A percentile compares a stretch with the other conserved stretches of the same genome.
phyloP scores from a whole-genome alignment of 2,113 vertebrate genomes.

The Thermophis baileyi region DNA sequence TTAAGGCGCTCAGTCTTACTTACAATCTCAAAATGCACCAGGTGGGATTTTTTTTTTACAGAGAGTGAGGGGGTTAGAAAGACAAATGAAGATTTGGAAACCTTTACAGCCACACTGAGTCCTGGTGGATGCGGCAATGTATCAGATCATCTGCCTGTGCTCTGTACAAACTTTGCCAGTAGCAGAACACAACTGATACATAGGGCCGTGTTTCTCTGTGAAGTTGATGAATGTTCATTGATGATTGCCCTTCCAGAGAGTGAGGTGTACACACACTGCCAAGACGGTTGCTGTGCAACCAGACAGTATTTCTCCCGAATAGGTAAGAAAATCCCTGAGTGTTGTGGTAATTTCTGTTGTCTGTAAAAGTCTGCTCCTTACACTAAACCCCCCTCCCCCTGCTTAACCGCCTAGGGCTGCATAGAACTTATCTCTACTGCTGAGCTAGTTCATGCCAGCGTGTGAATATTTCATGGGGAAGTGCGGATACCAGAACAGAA shows the following conservation, averaged over 20 bases:
- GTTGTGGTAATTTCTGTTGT: slow-evolving; percentile 17
- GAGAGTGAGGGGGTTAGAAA: not conserved
- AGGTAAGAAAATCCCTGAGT: not conserved
- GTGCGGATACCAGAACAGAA: slow-evolving; percentile 3
- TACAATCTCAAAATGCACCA: slow-evolving; percentile 6
- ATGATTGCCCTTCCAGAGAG: not conserved
- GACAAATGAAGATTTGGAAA: not conserved
- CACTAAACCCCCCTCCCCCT: not conserved
- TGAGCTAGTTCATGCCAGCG: not conserved
- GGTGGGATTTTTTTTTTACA: not conserved
- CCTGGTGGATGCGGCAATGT: not conserved
- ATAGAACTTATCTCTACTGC: slow-evolving; percentile 2
- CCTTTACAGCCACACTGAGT: not conserved
- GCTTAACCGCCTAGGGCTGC: slow-evolving; percentile 12
- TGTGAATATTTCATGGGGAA: not conserved
- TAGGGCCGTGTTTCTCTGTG: not conserved
- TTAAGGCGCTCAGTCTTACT: not conserved
- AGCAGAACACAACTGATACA: slow-evolving; percentile 1
- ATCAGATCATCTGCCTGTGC: not conserved
- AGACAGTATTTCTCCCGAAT: slow-evolving; percentile 2
- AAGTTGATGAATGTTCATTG: slow-evolving; percentile 16
- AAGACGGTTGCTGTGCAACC: not conserved
- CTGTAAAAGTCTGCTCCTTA: slow-evolving; percentile 5
- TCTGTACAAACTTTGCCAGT: not conserved
- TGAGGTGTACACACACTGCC: not conserved